Base-by-base conservation (phyloP, 2,888 invertebrate species). In the Gortyna flavago region DNA sequence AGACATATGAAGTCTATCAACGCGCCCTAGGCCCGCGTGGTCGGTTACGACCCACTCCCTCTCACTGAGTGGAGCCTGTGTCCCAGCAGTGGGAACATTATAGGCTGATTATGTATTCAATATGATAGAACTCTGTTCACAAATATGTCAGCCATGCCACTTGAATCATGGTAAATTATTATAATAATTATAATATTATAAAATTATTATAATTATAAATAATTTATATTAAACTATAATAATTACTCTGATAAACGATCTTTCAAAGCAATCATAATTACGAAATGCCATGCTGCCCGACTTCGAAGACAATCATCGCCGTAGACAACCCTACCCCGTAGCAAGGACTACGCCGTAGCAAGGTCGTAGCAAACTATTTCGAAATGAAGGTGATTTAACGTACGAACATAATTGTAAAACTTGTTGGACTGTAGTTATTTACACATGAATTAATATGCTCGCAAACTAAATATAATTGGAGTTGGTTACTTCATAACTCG, bases 291-390 rank as follows among this genome's bases (percentile, higher is more conserved):
- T 38, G 61, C 51, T n/a, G 59, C 25, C 18, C 6, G 68, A 77
- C 48, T 80, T 84, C 38, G 72, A 64, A 72, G 69, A 74, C 75
- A 68, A 29, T 54, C 54, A 4, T 35, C 72, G 83, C 21, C 75
- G 84, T 77, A 80, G 83, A 71, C 61, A 38, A 25, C 29, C 5
- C 78, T 82, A 82, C 72, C 77, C 18, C 77, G 78, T 80, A 83
- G 81, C 77, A 41, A 69, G 29, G 25, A 64, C 82, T 71, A 44
- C 44, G 32, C 8, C 44, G 48, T 51, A 51, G 18, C 48, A 51
- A 73, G 48, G 44, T 80, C 80, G 83, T 78, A 83, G 83, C 77
- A 72, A 75, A 70, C 80, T 70, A 85, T 78, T 74, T 80, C 8
- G 13, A 54, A 70, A 74, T 74, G 59, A 84, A 83, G 65, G 77